Evolutionary conservation across 1,140 invertebrate species (phyloP).

Genomic region (Brachystomella parvula): DNA sequence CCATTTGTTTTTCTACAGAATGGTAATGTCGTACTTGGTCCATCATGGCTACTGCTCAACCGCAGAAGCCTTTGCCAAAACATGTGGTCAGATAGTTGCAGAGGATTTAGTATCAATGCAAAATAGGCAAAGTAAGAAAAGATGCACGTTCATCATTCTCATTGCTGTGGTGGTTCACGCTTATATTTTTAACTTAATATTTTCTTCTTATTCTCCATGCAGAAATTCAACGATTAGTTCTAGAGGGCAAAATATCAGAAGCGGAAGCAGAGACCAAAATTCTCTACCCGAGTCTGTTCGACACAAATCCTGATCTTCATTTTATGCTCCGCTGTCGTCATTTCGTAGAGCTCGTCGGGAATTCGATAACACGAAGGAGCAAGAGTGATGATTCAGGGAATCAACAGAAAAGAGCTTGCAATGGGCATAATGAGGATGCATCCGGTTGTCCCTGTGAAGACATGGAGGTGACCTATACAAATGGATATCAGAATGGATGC

Average conservation of each 20-base stretch:
- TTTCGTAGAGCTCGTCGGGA: conserved; percentile 74
- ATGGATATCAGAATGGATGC: conserved; percentile 61
- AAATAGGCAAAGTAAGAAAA: conserved; percentile 83
- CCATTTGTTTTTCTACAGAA: conserved; percentile 51
- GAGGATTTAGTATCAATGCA: conserved; percentile 92
- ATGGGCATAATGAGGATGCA: conserved; percentile 16
- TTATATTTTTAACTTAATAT: not conserved
- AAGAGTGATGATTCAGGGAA: conserved; percentile 35
- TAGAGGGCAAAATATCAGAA: conserved; percentile 86
- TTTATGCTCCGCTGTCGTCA: conserved; percentile 94
- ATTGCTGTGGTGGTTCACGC: not conserved
- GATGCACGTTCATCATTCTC: not conserved
- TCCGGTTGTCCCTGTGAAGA: conserved; percentile 27
- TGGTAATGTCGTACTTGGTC: conserved; percentile 94
- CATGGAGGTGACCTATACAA: conserved; percentile 41
- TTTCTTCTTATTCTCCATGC: conserved; percentile 27
- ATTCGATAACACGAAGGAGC: conserved; percentile 46
- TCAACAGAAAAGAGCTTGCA: conserved; percentile 35
- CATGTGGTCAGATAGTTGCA: conserved; percentile 79
- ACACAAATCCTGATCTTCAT: conserved; percentile 78
- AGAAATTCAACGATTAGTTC: conserved; percentile 89
- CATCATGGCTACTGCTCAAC: conserved; percentile 93
- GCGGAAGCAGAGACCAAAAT: conserved; percentile 82
- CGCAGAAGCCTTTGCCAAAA: conserved; percentile 88
- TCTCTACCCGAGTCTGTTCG: conserved; percentile 82